Evolutionary conservation across 1,140 invertebrate genomes (phyloP).

Genomic region (Cheumatopsyche charites): DNA sequence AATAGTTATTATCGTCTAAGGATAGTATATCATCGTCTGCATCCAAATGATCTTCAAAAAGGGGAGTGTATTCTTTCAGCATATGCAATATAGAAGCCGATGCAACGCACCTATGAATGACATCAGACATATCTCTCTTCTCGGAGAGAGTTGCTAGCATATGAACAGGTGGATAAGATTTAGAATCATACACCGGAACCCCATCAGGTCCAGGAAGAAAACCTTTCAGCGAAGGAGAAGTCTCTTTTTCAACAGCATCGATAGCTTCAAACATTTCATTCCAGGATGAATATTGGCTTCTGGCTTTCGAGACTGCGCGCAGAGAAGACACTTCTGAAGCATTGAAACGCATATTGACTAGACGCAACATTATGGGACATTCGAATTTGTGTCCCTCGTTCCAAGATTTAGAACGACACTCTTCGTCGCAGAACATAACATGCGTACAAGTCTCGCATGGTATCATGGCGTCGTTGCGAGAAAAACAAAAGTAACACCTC

Average conservation of each 20-base stretch:
- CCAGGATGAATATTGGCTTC: constrained; percentile 60
- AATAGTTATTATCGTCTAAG: no score
- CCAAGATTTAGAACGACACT: constrained; percentile 69
- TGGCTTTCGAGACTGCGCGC: constrained; percentile 65
- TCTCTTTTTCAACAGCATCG: constrained; percentile 53
- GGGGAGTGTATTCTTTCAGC: constrained; percentile 64
- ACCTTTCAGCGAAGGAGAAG: constrained; percentile 54
- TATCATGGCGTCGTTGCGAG: constrained; percentile 67
- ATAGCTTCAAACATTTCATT: constrained; percentile 56
- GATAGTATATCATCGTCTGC: no score
- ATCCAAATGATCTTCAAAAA: no score
- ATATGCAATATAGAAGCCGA: constrained; percentile 72
- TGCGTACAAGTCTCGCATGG: constrained; percentile 70
- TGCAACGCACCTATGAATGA: constrained; percentile 75
- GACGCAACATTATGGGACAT: constrained; percentile 70
- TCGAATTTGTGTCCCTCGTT: constrained; percentile 74
- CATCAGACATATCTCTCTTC: constrained; percentile 70
- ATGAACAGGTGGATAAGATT: constrained; percentile 69
- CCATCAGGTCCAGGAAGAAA: constrained; percentile 54
- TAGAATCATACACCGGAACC: constrained; percentile 61
- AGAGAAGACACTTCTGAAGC: constrained; percentile 71
- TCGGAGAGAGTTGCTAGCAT: constrained; percentile 75
- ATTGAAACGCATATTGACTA: constrained; percentile 65
- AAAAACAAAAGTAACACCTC: constrained; percentile 81
- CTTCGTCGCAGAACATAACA: constrained; percentile 72